Base-by-base conservation (phyloP, 2,888 invertebrate genomes). In the Smittia aterrima region DNA sequence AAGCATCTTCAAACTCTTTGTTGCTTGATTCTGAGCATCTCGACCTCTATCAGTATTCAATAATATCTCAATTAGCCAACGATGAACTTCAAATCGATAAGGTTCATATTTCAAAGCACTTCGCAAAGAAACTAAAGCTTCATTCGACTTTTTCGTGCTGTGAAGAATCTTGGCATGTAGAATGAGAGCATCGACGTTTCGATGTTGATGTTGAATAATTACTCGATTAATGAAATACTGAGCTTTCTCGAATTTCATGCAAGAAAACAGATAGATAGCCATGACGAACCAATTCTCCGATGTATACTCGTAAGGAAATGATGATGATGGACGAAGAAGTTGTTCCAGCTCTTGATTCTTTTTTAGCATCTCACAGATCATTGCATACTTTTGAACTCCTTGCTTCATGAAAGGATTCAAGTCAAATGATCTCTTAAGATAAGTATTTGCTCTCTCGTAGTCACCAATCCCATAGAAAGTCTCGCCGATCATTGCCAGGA, bases 1-100 rank as follows among this genome's bases (percentile, higher is more conserved):
- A 67, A 92, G 85, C 76, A 89, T 87, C 78, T 90, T 90, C 74
- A 90, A 89, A 67, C 91, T 89, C 80, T 87, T 87, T 18, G 88
- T 87, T 0, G 92, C 92, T 79, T 90, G 87, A 11, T 88, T 86
- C 11, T 90, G 85, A 0, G 92, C 93, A 79, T 93, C 93, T 78
- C 90, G 84, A 27, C 87, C 82, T 74, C 92, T 85, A 77, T 89
- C 87, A 79, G 88, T 84, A 1, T 88, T 87, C 53, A 91, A 82
- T 78, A 92, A 92, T 79, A 90, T 89, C 77, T 91, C 90, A 1
- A 92, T 89, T 27, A 93, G 80, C n/a, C 92, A 92, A 81, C 90
- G 89, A 79, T 92, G 90, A 0, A 90, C 87, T 80, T 93, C 93
- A 80, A 82, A 83, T 0, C 83, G 80, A 76, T 82, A 80, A 7